Evolutionary conservation across 1,140 invertebrate species (phyloP).

Genomic region (Rhynchophorus ferrugineus): DNA sequence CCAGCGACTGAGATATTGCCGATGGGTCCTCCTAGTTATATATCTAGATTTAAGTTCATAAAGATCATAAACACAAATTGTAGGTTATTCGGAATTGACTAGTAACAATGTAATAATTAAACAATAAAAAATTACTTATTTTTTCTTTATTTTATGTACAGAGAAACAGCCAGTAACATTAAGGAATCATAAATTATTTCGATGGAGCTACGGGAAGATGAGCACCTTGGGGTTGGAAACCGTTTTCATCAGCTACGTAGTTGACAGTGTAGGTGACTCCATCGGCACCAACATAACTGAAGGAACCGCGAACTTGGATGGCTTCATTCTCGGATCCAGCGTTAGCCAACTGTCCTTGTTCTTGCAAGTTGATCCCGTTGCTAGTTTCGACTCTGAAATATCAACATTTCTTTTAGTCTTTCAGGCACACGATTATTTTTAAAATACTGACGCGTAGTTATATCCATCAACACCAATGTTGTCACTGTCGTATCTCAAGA

Average conservation of each 20-base stretch:
- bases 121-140: too few relatives aligned
- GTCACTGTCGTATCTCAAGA: constrained; percentile 39
- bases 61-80: too few relatives aligned
- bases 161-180: background rate
- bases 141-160: too few relatives aligned
- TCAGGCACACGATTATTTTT: background rate
- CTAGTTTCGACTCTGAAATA: constrained; percentile 64
- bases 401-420: background rate
- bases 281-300: constrained; percentile 38
- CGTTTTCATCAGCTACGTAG: constrained; percentile 70
- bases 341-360: constrained; percentile 52
- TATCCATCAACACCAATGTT: constrained; percentile 43
- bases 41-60: too few relatives aligned
- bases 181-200: background rate
- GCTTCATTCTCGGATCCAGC: constrained; percentile 49
- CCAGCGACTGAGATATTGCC: too few relatives aligned
- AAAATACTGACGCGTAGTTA: constrained; percentile 43
- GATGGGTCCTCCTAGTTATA: too few relatives aligned
- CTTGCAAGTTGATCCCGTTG: constrained; percentile 55
- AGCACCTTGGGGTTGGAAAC: constrained; percentile 61
- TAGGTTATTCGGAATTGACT: too few relatives aligned
- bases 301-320: constrained; percentile 40
- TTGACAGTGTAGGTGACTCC: constrained; percentile 41
- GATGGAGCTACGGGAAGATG: constrained; percentile 7
- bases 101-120: too few relatives aligned